phyloP scores from a whole-genome alignment of 2,888 invertebrate genomes.

The Eudasyphora cyanicolor region DNA sequence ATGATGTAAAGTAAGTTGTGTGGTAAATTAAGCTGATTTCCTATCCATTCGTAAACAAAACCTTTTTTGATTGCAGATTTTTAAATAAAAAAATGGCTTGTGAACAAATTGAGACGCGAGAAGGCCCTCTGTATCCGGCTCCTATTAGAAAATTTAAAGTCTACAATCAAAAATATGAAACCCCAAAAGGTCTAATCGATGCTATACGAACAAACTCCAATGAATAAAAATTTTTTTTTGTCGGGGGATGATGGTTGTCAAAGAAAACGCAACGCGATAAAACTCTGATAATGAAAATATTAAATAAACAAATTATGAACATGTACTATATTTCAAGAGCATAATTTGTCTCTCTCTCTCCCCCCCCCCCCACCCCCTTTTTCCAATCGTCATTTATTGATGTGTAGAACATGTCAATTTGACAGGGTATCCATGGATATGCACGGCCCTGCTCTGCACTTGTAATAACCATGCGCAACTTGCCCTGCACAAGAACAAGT shows the following conservation, averaged over 20 bases:
- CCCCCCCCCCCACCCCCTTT: no score
- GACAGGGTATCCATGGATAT: neutral
- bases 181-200: constrained; percentile 65
- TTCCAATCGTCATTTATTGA: no score
- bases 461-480: neutral
- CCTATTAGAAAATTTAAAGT: constrained; percentile 64
- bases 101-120: constrained; percentile 70
- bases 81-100: constrained; percentile 61
- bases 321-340: neutral
- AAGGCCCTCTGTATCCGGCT: constrained; percentile 65
- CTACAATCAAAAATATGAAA: constrained; percentile 69
- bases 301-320: neutral
- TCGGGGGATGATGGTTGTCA: neutral
- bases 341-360: constrained; percentile 18
- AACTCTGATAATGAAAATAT: neutral
- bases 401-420: neutral
- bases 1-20: constrained; percentile 71
- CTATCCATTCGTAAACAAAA: neutral
- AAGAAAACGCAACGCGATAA: no score
- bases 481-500: no score
- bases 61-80: constrained; percentile 41
- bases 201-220: no score
- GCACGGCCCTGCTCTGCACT: neutral
- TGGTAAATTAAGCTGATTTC: neutral
- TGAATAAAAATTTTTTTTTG: neutral